These are phyloP conservation scores for Phoenicopterus ruber DNA, from an alignment of 2,113 vertebrate genomes.

Conservation along the genomic window DNA sequence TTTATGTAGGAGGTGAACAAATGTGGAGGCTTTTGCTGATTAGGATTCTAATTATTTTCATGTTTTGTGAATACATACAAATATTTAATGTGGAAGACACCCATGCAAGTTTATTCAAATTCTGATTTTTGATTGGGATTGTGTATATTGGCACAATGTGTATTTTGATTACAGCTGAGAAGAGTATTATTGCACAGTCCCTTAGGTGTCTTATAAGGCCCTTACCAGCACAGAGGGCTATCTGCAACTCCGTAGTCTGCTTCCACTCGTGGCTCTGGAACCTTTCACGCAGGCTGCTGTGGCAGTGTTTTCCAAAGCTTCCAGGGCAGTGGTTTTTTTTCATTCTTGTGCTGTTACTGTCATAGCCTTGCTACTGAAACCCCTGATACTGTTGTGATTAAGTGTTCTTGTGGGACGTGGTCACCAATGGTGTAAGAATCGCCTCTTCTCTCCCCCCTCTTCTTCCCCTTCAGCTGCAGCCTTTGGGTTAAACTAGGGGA, in stretches of 20 bases:
- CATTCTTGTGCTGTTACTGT: neutral
- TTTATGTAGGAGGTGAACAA: neutral
- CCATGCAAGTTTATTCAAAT: neutral
- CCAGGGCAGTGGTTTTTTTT: neutral
- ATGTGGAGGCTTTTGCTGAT: neutral
- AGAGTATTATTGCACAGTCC: neutral
- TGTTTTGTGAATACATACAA: neutral
- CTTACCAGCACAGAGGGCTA: neutral
- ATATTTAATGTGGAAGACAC: neutral
- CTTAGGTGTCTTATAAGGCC: neutral
- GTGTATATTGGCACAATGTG: constrained; percentile 36
- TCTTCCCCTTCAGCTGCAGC: neutral
- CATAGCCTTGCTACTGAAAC: neutral
- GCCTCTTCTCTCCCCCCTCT: neutral
- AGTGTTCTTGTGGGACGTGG: neutral
- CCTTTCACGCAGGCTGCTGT: neutral
- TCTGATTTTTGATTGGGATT: neutral
- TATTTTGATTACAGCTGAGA: constrained; percentile 66
- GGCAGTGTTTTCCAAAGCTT: neutral
- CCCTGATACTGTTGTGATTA: neutral
- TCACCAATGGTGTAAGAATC: neutral
- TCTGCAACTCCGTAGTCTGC: neutral
- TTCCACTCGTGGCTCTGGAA: neutral
- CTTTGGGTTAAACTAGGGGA: neutral
- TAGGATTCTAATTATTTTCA: neutral